phyloP scores from a whole-genome alignment of 2,888 invertebrate species.

The Arctia plantaginis region DNA sequence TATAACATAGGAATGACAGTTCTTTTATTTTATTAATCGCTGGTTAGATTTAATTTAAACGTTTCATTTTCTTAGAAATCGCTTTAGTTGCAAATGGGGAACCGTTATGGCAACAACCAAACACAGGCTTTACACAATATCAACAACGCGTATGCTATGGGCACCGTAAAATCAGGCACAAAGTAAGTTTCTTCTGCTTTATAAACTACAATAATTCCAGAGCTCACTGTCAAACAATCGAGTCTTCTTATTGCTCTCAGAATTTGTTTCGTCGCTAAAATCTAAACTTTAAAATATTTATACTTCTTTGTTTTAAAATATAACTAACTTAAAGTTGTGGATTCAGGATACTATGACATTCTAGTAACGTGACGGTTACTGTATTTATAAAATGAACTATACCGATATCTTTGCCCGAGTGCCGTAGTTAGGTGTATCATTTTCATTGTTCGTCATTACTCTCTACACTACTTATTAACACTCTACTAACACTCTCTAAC shows the following conservation, averaged over 20 bases:
- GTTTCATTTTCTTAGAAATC: neutral
- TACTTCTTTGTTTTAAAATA: neutral
- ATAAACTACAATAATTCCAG: neutral
- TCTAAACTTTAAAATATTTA: neutral
- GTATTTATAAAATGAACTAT: conserved; percentile 27
- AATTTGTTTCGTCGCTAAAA: neutral
- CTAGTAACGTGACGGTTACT: neutral
- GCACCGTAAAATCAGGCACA: neutral
- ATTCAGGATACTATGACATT: neutral
- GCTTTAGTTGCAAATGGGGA: neutral
- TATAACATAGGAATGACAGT: neutral
- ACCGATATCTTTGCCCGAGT: conserved; percentile 67
- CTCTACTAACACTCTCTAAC: too few relatives aligned
- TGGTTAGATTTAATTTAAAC: too few relatives aligned
- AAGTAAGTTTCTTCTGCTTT: neutral
- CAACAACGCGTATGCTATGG: neutral
- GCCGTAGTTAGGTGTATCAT: conserved; percentile 58
- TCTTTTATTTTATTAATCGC: neutral
- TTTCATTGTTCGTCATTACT: conserved; percentile 66
- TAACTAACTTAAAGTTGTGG: neutral
- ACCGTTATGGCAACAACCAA: neutral
- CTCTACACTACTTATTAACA: conserved; percentile 31
- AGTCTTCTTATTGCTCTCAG: neutral
- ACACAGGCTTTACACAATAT: neutral
- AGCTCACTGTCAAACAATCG: neutral